A percentile compares a stretch with the other conserved stretches of the same genome.
phyloP scores from a whole-genome alignment of 2,113 vertebrate species.

The Seriola rivoliana region DNA sequence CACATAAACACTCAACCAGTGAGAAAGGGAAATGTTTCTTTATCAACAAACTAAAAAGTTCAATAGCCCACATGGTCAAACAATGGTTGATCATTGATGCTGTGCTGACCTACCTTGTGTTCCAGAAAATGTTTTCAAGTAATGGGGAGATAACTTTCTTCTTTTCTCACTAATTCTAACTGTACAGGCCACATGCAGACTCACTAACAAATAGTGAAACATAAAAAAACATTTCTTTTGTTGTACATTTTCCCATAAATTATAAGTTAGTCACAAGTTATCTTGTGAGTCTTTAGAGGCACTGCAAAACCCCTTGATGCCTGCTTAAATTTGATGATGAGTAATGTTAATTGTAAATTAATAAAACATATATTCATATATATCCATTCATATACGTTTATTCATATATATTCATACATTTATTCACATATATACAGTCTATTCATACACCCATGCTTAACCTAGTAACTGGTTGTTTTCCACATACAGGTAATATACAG shows the following conservation, averaged over 20 bases:
- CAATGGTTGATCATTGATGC: constrained; percentile 57
- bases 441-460: not conserved
- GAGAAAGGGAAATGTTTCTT: not conserved
- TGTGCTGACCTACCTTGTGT: constrained; percentile 35
- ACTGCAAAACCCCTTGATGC: not conserved
- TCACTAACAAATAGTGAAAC: not conserved
- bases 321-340: not conserved
- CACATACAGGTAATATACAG: not conserved
- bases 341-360: no score
- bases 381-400: not conserved
- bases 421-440: not conserved
- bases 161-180: not conserved
- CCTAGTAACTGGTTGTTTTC: not conserved
- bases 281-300: not conserved
- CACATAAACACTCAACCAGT: not conserved
- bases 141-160: not conserved
- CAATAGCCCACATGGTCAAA: constrained; percentile 16
- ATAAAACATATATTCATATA: no score
- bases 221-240: no score
- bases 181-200: not conserved
- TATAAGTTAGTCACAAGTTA: not conserved
- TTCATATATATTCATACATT: not conserved
- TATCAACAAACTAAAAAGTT: constrained; percentile 27
- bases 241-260: no score
- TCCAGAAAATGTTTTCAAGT: constrained; percentile 10